These are phyloP conservation scores for Sphenopsis melanotis DNA, from an alignment of 2,797 vertebrate species.

Conservation along the genomic window DNA sequence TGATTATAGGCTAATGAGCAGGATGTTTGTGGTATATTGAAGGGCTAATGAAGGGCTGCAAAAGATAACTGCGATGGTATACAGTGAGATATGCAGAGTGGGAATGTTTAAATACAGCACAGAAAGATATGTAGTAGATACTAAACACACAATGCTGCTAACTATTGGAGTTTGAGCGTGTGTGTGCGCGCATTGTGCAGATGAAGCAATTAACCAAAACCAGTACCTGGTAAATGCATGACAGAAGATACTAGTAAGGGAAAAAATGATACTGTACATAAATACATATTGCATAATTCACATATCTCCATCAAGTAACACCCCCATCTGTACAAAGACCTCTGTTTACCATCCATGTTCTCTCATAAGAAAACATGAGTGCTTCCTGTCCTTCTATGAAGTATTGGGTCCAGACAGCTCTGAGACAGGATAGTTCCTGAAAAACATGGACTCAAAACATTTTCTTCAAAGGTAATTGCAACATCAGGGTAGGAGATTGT, in stretches of 20 bases:
- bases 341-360: background rate
- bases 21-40: constrained; percentile 1
- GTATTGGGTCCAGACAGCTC: background rate
- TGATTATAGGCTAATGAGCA: constrained; percentile 6
- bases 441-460: fast-evolving
- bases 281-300: background rate
- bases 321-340: background rate
- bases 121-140: background rate
- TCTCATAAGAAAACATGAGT: background rate
- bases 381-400: fast-evolving
- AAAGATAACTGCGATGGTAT: background rate
- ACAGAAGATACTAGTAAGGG: background rate
- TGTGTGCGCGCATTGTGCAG: background rate
- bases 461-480: background rate
- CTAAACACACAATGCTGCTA: background rate
- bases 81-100: background rate
- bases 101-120: background rate
- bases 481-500: background rate
- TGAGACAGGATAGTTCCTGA: background rate
- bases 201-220: background rate
- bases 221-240: background rate
- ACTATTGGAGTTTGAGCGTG: background rate
- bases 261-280: background rate
- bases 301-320: background rate
- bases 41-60: constrained; percentile 31